Base-by-base conservation (phyloP, 2,888 invertebrate species). In the Acanthosepion lycidas region DNA sequence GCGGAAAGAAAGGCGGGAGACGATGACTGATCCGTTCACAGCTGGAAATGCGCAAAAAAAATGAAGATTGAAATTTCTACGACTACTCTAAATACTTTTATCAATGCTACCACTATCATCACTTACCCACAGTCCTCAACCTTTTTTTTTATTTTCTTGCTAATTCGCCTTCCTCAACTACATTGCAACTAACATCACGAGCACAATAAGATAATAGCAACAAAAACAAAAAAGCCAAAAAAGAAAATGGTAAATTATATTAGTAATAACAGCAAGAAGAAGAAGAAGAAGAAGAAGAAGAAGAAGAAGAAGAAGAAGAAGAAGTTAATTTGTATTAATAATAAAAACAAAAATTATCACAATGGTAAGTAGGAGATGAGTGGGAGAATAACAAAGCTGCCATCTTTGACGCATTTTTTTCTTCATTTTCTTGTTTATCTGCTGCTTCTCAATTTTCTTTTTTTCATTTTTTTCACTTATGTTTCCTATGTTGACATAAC, bases 21-120 rank as follows among this genome's bases (percentile, higher is more conserved):
- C 15, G 15, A 78, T 78, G 78, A 78, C 78, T 78, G 78, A 78
- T 78, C 78, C n/a, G n/a, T 78, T 78, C 78, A 78, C 78, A 78
- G 78, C n/a, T 33, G n/a, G 78, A 78, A 78, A n/a, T 78, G 78
- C 78, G 78, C 78, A 78, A 78, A 78, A 78, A 55, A 33, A 78
- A 78, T n/a, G 2, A 78, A n/a, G 15, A 15, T 78, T 78, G 12
- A n/a, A 78, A 78, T 78, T 15, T 33, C 33, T 78, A 33, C n/a
- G 78, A 78, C 78, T 78, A 78, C 78, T n/a, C 78, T 78, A 78
- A 78, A 78, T 78, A 78, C 78, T 78, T 78, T 78, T 78, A n/a
- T 15, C 33, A 78, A 78, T 78, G n/a, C n/a, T 78, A 78, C 78
- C n/a, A 78, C 78, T 4, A 78, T 78, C n/a, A 33, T 78, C 78